A percentile compares a stretch with the other conserved stretches of the same genome.
Conservation (phyloP, 2,113 vertebrate genomes). For the Trichechus manatus region DNA sequence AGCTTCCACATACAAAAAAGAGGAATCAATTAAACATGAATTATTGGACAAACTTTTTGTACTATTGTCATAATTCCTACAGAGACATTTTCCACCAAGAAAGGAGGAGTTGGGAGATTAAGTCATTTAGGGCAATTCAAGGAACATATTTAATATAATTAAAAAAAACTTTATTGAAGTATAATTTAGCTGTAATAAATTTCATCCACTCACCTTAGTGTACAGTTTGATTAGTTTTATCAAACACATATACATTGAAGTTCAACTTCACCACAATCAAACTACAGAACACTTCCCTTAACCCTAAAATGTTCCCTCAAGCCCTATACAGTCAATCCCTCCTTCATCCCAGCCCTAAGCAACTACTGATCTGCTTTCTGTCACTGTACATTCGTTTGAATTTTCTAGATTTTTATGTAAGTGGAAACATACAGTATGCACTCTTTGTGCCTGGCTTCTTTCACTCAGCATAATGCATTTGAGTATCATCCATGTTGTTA, state of each 20-base stretch:
- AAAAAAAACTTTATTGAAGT: background rate
- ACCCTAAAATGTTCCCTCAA: background rate
- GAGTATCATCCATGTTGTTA: background rate
- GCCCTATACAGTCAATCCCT: background rate
- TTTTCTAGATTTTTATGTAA: background rate
- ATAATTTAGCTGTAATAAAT: background rate
- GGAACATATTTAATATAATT: background rate
- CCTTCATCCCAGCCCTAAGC: background rate
- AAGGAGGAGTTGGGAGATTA: background rate
- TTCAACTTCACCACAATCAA: background rate
- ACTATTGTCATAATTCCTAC: background rate
- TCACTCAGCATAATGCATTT: background rate
- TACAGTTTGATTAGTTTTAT: background rate
- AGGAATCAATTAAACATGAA: background rate
- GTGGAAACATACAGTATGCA: background rate
- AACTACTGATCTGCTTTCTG: no score
- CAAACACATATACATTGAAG: background rate
- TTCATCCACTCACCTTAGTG: background rate
- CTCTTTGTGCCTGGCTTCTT: background rate
- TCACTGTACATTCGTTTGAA: background rate
- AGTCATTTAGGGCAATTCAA: background rate
- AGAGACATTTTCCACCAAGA: background rate
- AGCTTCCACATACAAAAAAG: background rate
- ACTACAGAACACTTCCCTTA: background rate
- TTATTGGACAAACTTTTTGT: background rate